A percentile compares a stretch with the other conserved stretches of the same genome.
phyloP scores from a whole-genome alignment of 2,888 invertebrate species.

The Caenorhabditis angaria region DNA sequence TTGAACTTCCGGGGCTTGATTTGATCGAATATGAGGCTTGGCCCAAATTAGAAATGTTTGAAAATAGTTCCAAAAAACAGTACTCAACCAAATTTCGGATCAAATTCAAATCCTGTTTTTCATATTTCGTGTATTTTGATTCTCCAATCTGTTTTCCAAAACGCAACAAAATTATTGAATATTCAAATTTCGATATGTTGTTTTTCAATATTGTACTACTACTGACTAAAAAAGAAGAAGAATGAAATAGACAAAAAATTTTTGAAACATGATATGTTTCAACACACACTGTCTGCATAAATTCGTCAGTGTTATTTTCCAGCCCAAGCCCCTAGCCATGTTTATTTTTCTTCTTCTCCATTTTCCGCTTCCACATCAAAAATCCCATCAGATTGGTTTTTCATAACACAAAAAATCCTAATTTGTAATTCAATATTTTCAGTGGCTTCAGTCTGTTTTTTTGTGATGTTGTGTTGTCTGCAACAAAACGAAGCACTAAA shows the following conservation, averaged over 20 bases:
- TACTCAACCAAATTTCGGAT: too few relatives aligned
- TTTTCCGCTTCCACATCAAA: neutral
- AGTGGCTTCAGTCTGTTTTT: neutral
- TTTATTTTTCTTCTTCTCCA: neutral
- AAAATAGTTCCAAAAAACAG: too few relatives aligned
- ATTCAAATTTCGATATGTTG: too few relatives aligned
- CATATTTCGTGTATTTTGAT: neutral
- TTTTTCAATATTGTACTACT: too few relatives aligned
- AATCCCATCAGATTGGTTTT: neutral
- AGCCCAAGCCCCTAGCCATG: neutral
- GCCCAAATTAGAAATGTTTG: too few relatives aligned
- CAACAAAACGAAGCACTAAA: neutral
- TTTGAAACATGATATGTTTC: neutral
- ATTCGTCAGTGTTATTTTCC: neutral
- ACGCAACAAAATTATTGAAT: too few relatives aligned
- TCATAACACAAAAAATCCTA: neutral
- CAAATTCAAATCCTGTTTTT: too few relatives aligned
- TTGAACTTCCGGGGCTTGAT: too few relatives aligned
- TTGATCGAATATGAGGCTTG: too few relatives aligned
- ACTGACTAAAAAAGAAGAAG: neutral
- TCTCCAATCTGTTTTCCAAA: too few relatives aligned
- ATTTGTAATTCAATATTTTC: slow-evolving; percentile 4
- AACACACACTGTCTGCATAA: slow-evolving; percentile 4
- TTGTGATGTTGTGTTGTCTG: too few relatives aligned
- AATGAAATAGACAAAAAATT: too few relatives aligned